Evolutionary conservation across 2,113 vertebrate genomes (phyloP).

Genomic region (Caloenas nicobarica): DNA sequence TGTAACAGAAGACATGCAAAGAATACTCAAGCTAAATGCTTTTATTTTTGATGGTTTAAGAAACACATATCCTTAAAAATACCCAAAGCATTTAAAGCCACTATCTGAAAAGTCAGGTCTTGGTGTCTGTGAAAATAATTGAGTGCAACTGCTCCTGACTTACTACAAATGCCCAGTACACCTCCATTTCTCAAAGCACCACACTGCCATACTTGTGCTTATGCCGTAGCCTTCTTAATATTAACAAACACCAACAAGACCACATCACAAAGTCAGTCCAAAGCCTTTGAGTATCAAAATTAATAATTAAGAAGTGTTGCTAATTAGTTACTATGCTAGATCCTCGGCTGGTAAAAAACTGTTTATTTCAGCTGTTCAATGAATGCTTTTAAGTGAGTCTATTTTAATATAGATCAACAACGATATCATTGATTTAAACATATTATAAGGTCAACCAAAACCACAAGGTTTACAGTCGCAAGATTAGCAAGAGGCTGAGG

Average conservation of each 20-base stretch:
- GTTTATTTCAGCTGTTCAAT: neutral
- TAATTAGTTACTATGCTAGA: neutral
- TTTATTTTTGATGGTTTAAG: neutral
- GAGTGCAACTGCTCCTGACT: neutral
- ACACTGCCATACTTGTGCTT: neutral
- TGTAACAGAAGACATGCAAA: neutral
- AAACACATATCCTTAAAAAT: neutral
- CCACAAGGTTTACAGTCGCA: neutral
- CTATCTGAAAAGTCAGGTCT: neutral
- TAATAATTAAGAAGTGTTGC: neutral
- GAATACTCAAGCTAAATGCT: neutral
- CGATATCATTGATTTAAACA: neutral
- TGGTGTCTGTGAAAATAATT: neutral
- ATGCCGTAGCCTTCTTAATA: neutral
- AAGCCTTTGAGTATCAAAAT: neutral
- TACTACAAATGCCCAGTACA: neutral
- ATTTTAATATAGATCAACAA: neutral
- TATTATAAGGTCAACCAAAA: neutral
- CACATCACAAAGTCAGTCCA: neutral
- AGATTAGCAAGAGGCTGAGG: neutral
- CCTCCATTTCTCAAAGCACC: neutral
- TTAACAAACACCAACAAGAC: neutral
- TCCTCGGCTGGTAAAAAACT: neutral
- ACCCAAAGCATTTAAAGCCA: neutral
- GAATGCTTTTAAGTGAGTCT: neutral